phyloP scores from a whole-genome alignment of 2,797 vertebrate species.

The Cacajao melanocephalus region DNA sequence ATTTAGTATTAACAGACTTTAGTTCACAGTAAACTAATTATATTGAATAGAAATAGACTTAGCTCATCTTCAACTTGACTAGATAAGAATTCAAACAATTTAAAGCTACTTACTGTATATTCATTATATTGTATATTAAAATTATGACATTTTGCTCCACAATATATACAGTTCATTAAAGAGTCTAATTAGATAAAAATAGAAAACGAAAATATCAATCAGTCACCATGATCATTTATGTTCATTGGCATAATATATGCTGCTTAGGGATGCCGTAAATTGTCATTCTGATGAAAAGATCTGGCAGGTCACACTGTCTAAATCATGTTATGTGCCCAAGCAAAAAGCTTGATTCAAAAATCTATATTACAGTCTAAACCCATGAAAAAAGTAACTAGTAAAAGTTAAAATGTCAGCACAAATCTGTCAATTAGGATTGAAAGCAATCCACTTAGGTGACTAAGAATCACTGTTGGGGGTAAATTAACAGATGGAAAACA shows the following conservation, averaged over 20 bases:
- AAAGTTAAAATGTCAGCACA: background rate
- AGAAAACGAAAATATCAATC: background rate
- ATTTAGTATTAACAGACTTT: background rate
- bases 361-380: background rate
- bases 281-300: background rate
- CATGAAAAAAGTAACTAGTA: background rate
- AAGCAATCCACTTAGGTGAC: background rate
- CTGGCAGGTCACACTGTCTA: background rate
- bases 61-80: background rate
- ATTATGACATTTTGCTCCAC: background rate
- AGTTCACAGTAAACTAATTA: background rate
- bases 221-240: background rate
- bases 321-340: background rate
- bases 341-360: background rate
- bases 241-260: background rate
- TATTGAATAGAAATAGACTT: background rate
- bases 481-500: background rate
- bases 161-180: background rate
- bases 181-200: background rate
- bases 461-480: background rate
- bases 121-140: background rate
- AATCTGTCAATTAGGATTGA: background rate
- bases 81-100: background rate
- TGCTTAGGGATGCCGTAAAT: background rate
- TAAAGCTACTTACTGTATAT: background rate